Conservation (phyloP, 1,140 invertebrate species). For the Anoplophora glabripennis region DNA sequence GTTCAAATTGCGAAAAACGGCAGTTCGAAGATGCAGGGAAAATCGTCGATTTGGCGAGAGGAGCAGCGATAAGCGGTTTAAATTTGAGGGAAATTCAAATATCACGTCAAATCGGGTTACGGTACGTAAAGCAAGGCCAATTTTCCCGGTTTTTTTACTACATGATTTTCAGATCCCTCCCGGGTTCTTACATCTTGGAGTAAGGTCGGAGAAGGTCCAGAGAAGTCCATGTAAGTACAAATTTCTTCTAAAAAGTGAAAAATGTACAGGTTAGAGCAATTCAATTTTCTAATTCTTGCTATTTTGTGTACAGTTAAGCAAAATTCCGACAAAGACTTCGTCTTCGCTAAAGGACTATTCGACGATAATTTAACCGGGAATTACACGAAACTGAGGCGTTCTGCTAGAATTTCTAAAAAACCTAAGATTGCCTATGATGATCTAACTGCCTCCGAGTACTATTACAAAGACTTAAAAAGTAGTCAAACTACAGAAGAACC, state of each 20-base stretch:
- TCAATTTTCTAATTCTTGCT: too few relatives aligned
- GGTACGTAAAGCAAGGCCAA: slow-evolving; percentile 11
- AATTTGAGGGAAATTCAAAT: slow-evolving; percentile 18
- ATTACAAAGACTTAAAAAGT: background rate
- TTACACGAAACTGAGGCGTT: slow-evolving; percentile 6
- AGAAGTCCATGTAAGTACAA: slow-evolving; percentile 19
- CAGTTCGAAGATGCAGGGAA: background rate
- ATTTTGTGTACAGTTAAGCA: too few relatives aligned
- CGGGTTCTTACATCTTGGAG: slow-evolving; percentile 19
- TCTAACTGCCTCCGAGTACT: slow-evolving; percentile 7
- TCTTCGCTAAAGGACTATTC: too few relatives aligned
- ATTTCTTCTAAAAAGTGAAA: background rate
- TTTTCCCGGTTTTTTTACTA: slow-evolving; percentile 14
- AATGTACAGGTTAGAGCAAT: too few relatives aligned
- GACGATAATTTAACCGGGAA: background rate
- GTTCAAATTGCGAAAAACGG: background rate
- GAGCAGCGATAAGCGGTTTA: background rate
- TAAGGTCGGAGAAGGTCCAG: slow-evolving; percentile 3
- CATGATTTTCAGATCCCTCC: slow-evolving; percentile 22
- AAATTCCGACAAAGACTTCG: too few relatives aligned
- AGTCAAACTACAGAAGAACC: background rate
- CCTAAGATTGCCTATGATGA: background rate
- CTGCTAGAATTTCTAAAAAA: slow-evolving; percentile 17
- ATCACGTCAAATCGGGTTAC: slow-evolving; percentile 21
- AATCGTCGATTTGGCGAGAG: background rate